Evolutionary conservation across 2,113 vertebrate genomes (phyloP), one percentile per base, ranked within the genome.

Genomic region (Paramisgurnus dabryanus): DNA sequence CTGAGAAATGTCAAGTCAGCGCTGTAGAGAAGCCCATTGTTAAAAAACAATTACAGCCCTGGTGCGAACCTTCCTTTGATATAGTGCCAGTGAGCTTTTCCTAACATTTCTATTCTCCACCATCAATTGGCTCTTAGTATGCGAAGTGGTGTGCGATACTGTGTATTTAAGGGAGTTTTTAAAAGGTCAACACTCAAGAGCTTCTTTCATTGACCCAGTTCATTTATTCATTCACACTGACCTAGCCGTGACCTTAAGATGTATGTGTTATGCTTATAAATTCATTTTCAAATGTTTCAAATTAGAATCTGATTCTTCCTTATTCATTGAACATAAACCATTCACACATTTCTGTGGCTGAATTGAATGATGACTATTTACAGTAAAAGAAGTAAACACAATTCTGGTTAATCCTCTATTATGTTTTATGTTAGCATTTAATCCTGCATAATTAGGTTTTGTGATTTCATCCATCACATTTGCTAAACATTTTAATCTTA

Each of bases 1-100:
- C 86, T 76, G 84, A 87, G 86, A 91, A 91, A 90, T 86, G 88
- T 88, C 78, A 88, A 86, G 85, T 88, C 87, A 88, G 89, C 85
- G 75, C 78, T 86, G 87, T 83, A 85, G 85, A 82, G 82, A 77
- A 90, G 83, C 75, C 82, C 79, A 87, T 87, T 91, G 85, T 90
- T 88, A 87, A 77, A 85, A 90, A 86, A 86, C 86, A 90, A 90
- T 92, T 91, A 91, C 80, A 83, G 83, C 65, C 84, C 81, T 74
- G 86, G 80, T 79, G 80, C 78, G 79, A 74, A n/a, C 63, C 67
- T 66, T 78, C 79, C 55, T 87, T 82, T 83, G 80, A 82, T 73
- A 78, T 82, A 79, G 75, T 78, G 81, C 18, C 79, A 86, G 81
- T 84, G 68, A 82, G 72, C 78, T 76, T 80, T 11, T 73, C 39